These are phyloP conservation scores for Cheilosia vulpina DNA, from an alignment of 2,888 invertebrate species.

Conservation along the genomic window DNA sequence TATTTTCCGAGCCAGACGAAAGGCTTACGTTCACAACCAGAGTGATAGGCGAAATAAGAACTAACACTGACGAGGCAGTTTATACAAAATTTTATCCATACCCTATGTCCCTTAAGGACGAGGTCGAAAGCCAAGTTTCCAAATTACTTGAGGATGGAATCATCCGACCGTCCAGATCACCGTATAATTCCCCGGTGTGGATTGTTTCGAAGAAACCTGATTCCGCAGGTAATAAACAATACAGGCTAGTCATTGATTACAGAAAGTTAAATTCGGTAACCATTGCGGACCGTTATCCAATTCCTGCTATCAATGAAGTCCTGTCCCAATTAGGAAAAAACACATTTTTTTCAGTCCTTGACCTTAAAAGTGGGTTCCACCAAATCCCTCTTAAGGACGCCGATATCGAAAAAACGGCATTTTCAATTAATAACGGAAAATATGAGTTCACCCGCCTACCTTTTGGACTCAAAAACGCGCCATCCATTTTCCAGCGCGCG, in stretches of 20 bases:
- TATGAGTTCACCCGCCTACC: neutral
- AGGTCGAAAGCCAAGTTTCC: neutral
- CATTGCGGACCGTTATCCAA: neutral
- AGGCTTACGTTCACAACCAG: slow-evolving; percentile 2
- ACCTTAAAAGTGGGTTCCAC: slow-evolving; percentile 7
- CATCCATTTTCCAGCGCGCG: neutral
- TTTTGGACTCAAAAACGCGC: neutral
- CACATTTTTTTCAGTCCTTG: neutral
- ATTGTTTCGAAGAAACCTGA: neutral
- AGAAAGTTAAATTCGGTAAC: too few species aligned
- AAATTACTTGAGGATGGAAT: neutral
- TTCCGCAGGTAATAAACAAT: too few species aligned
- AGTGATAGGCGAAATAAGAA: neutral
- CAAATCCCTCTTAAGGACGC: neutral
- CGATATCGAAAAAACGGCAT: slow-evolving; percentile 2
- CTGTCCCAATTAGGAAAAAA: slow-evolving; percentile 2
- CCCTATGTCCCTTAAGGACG: neutral
- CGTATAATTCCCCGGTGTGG: too few species aligned
- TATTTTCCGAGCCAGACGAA: slow-evolving; percentile 11
- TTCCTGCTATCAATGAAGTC: neutral
- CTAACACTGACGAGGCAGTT: neutral
- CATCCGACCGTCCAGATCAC: neutral
- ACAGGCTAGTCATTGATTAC: too few species aligned
- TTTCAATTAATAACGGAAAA: too few species aligned
- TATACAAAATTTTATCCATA: slow-evolving; percentile 2